These are phyloP conservation scores for Catharus bicknelli DNA, from an alignment of 2,113 vertebrate species.

Conservation along the genomic window DNA sequence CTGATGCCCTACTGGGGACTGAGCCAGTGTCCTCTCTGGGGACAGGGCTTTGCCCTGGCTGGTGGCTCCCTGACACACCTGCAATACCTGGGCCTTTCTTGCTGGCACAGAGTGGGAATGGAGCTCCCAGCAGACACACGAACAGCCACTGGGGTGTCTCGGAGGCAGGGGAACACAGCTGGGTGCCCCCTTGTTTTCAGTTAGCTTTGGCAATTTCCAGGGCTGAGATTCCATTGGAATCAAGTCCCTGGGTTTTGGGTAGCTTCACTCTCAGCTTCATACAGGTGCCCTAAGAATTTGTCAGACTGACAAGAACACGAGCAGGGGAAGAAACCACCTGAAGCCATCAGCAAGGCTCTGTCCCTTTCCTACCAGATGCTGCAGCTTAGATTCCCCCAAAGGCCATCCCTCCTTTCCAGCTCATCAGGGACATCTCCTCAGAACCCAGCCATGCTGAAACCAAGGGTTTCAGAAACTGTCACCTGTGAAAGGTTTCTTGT, in stretches of 20 bases:
- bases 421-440: neutral
- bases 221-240: neutral
- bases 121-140: neutral
- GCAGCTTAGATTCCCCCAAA: neutral
- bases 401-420: neutral
- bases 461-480: neutral
- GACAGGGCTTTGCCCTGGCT: neutral
- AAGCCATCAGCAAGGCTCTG: neutral
- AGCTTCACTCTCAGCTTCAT: neutral
- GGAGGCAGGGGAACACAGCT: neutral
- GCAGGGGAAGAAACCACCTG: neutral
- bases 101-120: neutral
- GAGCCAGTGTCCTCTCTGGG: neutral
- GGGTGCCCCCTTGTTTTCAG: neutral
- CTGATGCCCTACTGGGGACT: neutral
- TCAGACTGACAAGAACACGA: neutral
- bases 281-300: neutral
- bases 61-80: neutral
- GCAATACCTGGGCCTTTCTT: neutral
- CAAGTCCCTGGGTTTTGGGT: neutral
- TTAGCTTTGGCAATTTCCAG: neutral
- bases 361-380: neutral
- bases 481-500: neutral
- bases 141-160: neutral
- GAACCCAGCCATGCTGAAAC: neutral